Percentiles rank a stretch among this genome's conserved stretches.
These are phyloP conservation scores for Fratercula arctica DNA, from an alignment of 2,797 vertebrate species.

Conservation along the genomic window DNA sequence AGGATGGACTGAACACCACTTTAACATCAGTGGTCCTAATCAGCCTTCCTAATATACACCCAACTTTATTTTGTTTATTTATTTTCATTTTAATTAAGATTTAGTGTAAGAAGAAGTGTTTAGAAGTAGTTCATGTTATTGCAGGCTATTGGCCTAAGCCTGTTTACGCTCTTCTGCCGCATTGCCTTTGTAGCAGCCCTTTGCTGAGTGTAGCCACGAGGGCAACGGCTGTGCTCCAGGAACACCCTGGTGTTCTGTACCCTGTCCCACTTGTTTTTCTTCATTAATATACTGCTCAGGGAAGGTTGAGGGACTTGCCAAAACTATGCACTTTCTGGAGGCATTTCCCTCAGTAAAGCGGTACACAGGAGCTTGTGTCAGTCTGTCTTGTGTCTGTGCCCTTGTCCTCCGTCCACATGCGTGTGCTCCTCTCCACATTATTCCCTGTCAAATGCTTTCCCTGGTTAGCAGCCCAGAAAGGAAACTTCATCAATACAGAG, in stretches of 20 bases:
- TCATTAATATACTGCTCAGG: background rate
- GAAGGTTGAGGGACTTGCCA: background rate
- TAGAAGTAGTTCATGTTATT: background rate
- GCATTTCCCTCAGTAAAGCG: background rate
- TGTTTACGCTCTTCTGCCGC: background rate
- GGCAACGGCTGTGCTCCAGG: accelerated
- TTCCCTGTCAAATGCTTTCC: background rate
- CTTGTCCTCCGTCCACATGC: background rate
- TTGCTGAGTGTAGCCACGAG: background rate
- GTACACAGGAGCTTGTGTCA: background rate
- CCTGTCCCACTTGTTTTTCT: background rate
- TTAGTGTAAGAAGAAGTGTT: background rate
- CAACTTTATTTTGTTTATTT: background rate
- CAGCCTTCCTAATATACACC: background rate
- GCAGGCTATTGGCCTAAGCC: background rate
- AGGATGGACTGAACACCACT: background rate
- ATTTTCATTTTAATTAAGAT: background rate
- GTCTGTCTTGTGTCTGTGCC: background rate
- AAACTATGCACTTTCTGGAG: background rate
- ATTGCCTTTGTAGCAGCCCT: background rate
- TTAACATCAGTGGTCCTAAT: background rate
- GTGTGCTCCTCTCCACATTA: background rate
- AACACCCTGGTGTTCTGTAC: background rate
- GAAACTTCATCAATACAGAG: background rate
- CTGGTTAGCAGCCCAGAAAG: background rate